phyloP scores from a whole-genome alignment of 2,113 vertebrate genomes.

The Xiphophorus couchianus region DNA sequence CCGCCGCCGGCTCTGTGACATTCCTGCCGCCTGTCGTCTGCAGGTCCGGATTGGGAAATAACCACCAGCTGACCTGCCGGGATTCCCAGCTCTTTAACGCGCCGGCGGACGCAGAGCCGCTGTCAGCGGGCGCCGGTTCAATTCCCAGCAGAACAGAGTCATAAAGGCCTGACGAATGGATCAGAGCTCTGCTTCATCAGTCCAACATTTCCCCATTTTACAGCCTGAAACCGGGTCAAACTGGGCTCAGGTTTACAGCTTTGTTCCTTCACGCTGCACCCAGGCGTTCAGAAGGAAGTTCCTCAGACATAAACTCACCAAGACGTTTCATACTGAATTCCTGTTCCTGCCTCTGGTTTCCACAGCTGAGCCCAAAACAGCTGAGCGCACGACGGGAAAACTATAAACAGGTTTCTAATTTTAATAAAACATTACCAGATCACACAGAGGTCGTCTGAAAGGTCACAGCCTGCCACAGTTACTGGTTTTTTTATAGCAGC shows the following conservation, averaged over 20 bases:
- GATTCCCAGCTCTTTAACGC: neutral
- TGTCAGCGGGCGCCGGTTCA: neutral
- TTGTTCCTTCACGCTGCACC: neutral
- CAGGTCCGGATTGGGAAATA: slow-evolving; percentile 33
- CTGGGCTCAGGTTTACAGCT: neutral
- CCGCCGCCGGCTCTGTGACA: slow-evolving; percentile 43
- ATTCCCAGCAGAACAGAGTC: neutral
- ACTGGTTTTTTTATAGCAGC: too few relatives aligned
- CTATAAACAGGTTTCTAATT: neutral
- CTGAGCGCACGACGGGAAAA: neutral
- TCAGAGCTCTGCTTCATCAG: neutral
- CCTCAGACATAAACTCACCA: neutral
- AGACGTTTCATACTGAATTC: neutral
- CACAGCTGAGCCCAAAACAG: neutral
- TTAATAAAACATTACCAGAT: neutral
- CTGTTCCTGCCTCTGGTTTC: neutral
- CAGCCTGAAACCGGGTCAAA: neutral
- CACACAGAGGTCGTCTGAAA: neutral
- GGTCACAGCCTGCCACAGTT: neutral
- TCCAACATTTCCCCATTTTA: too few relatives aligned
- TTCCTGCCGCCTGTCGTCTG: slow-evolving; percentile 49
- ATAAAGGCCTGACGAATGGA: neutral
- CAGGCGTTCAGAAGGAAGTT: neutral
- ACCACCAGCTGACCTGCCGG: slow-evolving; percentile 29
- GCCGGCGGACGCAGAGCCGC: neutral